A percentile compares a stretch with the other conserved stretches of the same genome.
Evolutionary conservation across 2,113 vertebrate genomes (phyloP).

Genomic region (Sinocyclocheilus rhinocerous): DNA sequence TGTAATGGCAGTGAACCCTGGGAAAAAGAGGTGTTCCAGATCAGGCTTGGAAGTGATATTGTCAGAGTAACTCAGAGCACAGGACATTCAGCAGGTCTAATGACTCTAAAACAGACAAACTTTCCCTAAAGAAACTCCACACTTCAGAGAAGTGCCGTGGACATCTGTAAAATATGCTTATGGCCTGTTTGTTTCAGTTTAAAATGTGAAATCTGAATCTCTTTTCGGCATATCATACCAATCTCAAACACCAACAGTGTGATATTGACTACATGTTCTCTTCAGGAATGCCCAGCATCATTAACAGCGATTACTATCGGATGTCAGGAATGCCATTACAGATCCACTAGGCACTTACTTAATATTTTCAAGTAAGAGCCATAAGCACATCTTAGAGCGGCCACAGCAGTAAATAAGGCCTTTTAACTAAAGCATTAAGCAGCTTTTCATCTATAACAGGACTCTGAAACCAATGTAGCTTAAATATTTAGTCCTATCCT

Average conservation of each 20-base stretch:
- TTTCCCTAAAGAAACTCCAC: constrained; percentile 27
- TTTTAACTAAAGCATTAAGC: constrained; percentile 27
- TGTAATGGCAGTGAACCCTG: constrained; percentile 98
- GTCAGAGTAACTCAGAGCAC: constrained; percentile 45
- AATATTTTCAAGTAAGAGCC: constrained; percentile 4
- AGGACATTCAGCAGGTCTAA: constrained; percentile 40
- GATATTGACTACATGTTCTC: background rate
- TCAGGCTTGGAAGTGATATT: constrained; percentile 64
- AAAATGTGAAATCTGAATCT: background rate
- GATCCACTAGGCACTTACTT: background rate
- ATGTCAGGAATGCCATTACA: background rate
- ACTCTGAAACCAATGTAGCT: background rate
- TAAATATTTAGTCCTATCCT: background rate
- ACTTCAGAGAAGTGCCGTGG: constrained; percentile 46
- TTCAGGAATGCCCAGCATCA: background rate
- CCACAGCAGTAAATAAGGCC: constrained; percentile 33
- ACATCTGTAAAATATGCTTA: constrained; percentile 52
- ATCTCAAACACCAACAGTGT: background rate
- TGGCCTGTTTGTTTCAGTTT: background rate
- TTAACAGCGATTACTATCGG: background rate
- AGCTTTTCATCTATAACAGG: background rate
- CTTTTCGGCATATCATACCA: background rate
- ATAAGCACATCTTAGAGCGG: constrained; percentile 53
- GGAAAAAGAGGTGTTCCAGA: constrained; percentile 73
- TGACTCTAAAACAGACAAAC: constrained; percentile 46